Base-by-base conservation (phyloP, 2,113 vertebrate species). In the Mystacornis crossleyi region DNA sequence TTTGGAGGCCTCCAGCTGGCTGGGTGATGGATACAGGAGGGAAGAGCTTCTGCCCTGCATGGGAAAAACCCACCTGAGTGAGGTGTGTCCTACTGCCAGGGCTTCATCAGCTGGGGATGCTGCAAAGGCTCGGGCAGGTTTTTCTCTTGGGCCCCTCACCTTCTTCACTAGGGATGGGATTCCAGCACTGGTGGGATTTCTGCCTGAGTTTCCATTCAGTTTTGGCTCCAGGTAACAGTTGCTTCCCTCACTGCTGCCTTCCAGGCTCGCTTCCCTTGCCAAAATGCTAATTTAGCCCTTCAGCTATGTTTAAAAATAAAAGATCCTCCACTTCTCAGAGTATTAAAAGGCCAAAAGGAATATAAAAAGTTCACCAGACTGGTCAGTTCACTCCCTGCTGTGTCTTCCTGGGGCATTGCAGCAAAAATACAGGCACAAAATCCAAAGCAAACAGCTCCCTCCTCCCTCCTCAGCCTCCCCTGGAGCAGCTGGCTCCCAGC, bases 311-410 rank as follows among this genome's bases (percentile, higher is more conserved):
- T 96, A 97, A 95, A 96, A 96, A 95, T 96, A 96, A 96, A 87
- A 93, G 93, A 42, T 45, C 88, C 86, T 96, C 51, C 69, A 89
- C 94, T 92, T 95, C 86, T 88, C 80, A 71, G 92, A 92, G 92
- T 91, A 96, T 74, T 96, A 90, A 96, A 97, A 96, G 96, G 95
- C 92, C 95, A 96, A 96, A 91, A 96, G 95, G 96, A 92, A 93
- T 92, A 97, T 81, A 90, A 94, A 94, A 90, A 96, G 90, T 97
- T 96, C 96, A 96, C 88, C 93, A 95, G 96, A 95, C 95, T 96
- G 96, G 93, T 94, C 96, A 96, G 96, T 93, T 96, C 90, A 83
- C 80, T 92, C 93, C 96, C 96, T 4, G 31, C 95, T 93, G 92
- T 26, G 72, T 90, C 92, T 95, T 96, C 96, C 94, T 6, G 82